Evolutionary conservation across 2,888 invertebrate genomes (phyloP).

Genomic region (Augiades crinisus): DNA sequence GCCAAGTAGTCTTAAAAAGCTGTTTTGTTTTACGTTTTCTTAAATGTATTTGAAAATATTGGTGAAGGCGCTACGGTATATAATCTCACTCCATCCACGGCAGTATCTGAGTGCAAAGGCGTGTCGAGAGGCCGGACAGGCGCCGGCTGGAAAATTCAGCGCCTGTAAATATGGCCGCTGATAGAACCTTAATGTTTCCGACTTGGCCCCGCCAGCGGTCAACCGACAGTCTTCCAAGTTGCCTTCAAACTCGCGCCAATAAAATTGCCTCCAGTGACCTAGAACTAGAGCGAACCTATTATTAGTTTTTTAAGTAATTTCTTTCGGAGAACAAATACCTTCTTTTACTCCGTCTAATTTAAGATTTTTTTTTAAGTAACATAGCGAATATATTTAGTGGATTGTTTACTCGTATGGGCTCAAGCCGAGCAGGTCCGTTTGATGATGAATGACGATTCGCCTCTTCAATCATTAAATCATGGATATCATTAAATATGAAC

Average conservation of each 20-base stretch:
- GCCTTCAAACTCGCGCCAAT: conserved; percentile 45
- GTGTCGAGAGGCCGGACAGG: conserved; percentile 65
- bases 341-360: background rate
- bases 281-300: conserved; percentile 12
- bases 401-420: no score
- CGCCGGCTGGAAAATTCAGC: conserved; percentile 67
- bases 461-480: no score
- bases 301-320: conserved; percentile 10
- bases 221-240: conserved; percentile 55
- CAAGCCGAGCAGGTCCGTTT: no score
- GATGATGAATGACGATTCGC: no score
- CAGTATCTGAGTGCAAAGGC: conserved; percentile 77
- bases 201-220: conserved; percentile 69
- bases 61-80: conserved; percentile 59
- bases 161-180: conserved; percentile 75
- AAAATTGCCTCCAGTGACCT: conserved; percentile 24
- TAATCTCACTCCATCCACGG: conserved; percentile 64
- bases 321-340: background rate
- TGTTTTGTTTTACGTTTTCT: conserved; percentile 7
- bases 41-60: conserved; percentile 54
- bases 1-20: no score
- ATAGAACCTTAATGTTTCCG: conserved; percentile 79
- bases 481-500: no score
- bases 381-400: no score
- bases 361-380: background rate